Conservation (phyloP, 2,113 vertebrate species). For the Nycticebus coucang region DNA sequence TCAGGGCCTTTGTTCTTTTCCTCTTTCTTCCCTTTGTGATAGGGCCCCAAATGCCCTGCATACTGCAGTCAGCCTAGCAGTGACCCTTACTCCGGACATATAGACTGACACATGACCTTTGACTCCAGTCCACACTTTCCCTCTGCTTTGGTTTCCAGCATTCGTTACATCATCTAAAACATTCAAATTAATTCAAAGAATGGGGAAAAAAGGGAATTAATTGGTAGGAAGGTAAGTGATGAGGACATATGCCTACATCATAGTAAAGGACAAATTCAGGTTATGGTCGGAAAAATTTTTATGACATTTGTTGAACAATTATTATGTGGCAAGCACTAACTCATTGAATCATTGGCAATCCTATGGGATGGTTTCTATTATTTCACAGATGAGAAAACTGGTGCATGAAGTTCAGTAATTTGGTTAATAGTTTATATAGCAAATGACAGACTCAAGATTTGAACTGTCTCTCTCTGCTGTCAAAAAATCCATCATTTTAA, state of each 20-base stretch:
- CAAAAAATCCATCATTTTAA: neutral
- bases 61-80: neutral
- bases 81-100: neutral
- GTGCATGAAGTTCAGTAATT: neutral
- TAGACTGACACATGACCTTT: neutral
- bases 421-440: neutral
- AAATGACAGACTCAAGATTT: neutral
- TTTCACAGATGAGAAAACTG: neutral
- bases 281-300: neutral
- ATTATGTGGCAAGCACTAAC: neutral
- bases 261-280: neutral
- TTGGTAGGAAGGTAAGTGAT: neutral
- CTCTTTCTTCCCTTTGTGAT: neutral
- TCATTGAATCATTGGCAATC: neutral
- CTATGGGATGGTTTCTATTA: neutral
- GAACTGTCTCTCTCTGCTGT: neutral
- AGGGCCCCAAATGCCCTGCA: neutral
- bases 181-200: neutral
- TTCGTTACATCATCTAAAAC: neutral
- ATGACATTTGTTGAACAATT: neutral
- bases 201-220: neutral
- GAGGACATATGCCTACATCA: neutral
- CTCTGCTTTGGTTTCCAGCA: neutral
- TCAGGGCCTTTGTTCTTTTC: neutral
- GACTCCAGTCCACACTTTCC: neutral